Conservation (phyloP, 2,888 invertebrate species). For the Lithodes maja region DNA sequence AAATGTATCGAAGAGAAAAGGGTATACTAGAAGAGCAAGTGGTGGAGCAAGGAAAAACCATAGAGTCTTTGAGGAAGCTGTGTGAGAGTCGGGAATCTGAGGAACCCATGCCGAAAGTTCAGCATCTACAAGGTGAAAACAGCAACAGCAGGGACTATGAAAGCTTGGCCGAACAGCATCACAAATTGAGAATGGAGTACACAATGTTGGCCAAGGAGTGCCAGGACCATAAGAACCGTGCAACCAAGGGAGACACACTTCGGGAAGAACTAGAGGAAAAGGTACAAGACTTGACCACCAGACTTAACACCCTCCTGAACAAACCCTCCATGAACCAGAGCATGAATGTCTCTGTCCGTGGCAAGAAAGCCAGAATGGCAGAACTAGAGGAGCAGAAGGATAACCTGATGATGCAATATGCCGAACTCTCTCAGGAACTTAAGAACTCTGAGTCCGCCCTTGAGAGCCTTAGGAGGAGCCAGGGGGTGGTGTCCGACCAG, state of each 20-base stretch:
- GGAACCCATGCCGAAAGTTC: slow-evolving; percentile 6
- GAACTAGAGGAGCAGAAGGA: slow-evolving; percentile 31
- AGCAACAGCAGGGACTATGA: slow-evolving; percentile 3
- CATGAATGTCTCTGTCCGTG: slow-evolving; percentile 5
- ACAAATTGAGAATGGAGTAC: slow-evolving; percentile 29
- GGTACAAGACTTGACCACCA: slow-evolving; percentile 1
- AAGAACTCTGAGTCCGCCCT: slow-evolving; percentile 1
- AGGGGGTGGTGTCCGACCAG: slow-evolving; percentile 33
- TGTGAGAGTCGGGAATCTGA: neutral
- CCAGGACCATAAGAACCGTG: slow-evolving; percentile 13
- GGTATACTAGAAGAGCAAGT: slow-evolving; percentile 20
- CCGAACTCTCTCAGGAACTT: neutral
- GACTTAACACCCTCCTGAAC: slow-evolving; percentile 4
- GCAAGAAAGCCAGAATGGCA: slow-evolving; percentile 8
- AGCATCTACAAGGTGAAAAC: slow-evolving; percentile 17
- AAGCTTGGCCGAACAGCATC: slow-evolving; percentile 15
- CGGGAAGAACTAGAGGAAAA: slow-evolving; percentile 11
- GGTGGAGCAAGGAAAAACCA: neutral
- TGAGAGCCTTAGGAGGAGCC: slow-evolving; percentile 19
- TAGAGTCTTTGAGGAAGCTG: neutral
- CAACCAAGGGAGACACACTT: neutral
- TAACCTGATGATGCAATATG: slow-evolving; percentile 8
- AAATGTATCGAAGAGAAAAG: slow-evolving; percentile 22
- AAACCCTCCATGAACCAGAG: neutral
- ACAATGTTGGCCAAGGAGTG: slow-evolving; percentile 13